Evolutionary conservation across 2,888 invertebrate species (phyloP), one percentile per base, ranked within the genome.

Genomic region (Phlogophora meticulosa): DNA sequence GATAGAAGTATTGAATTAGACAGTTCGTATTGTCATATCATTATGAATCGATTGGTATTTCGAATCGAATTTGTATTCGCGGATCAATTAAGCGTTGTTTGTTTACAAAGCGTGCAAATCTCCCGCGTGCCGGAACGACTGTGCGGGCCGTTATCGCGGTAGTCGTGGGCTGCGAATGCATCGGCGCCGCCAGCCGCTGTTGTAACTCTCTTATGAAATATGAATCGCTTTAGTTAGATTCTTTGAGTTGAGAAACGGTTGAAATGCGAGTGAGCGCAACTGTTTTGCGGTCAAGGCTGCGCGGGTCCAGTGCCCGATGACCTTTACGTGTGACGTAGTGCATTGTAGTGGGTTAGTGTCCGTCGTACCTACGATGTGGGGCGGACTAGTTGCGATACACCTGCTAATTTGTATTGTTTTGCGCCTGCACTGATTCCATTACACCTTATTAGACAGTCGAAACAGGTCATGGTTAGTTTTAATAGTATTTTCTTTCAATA

Each of bases 281-380:
- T 64, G 83, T 91, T 93, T 91, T 89, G 90, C 87, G 94, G 95
- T 92, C 95, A 94, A 94, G 95, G 95, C 88, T 84, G 87, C 63
- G 73, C 65, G 70, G 68, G 58, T 64, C 62, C 77, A 72, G 83
- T 88, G 87, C 84, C 69, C 88, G 88, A 80, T 87, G 91, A 93
- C 93, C 92, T 93, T 93, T 91, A 83, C 70, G 59, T 57, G 71
- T 77, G 80, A 76, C 69, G 81, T 82, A 65, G 69, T 68, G 76
- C 73, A 76, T 81, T 83, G 80, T 85, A 85, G 76, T 83, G 80
- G 79, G 76, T 53, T 58, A 53, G 61, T 48, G 64, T 72, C 42
- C 59, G 53, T 51, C 17, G 63, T 15, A 11, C 57, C 45, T 70
- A 38, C 46, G 49, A 72, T 61, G 64, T 51, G 10, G 58, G 45